These are phyloP conservation scores for Phengaris arion DNA, from an alignment of 2,888 invertebrate species.

Conservation along the genomic window DNA sequence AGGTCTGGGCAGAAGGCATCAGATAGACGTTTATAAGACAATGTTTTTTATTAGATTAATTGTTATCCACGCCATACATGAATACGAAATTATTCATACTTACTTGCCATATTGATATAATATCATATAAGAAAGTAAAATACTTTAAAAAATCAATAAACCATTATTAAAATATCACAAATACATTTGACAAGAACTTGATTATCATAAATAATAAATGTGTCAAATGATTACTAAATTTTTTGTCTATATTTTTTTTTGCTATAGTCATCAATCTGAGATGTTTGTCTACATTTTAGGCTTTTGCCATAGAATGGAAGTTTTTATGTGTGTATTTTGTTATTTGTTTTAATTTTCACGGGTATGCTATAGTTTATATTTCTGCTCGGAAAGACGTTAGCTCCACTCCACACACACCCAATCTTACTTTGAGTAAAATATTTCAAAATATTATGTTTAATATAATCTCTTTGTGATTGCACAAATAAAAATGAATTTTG, in stretches of 20 bases:
- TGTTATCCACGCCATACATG: too few relatives aligned
- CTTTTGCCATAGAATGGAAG: not conserved
- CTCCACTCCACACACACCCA: too few relatives aligned
- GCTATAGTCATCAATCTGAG: too few relatives aligned
- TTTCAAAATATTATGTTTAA: too few relatives aligned
- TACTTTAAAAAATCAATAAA: slow-evolving; percentile 37
- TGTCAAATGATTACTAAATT: not conserved
- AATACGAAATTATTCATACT: not conserved
- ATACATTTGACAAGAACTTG: slow-evolving; percentile 46
- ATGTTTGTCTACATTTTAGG: not conserved
- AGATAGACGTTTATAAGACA: too few relatives aligned
- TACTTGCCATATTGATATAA: slow-evolving; percentile 42
- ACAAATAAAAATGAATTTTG: too few relatives aligned
- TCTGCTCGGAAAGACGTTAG: not conserved
- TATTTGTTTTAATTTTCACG: not conserved
- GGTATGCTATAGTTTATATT: not conserved
- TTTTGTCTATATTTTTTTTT: not conserved
- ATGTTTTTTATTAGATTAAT: too few relatives aligned
- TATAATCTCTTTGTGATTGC: too few relatives aligned
- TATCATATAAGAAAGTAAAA: slow-evolving; percentile 38
- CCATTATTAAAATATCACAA: slow-evolving; percentile 41
- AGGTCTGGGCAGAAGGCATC: too few relatives aligned
- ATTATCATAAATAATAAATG: slow-evolving; percentile 18
- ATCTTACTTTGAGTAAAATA: not conserved
- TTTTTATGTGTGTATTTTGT: too few relatives aligned